Conservation (phyloP, 2,888 invertebrate genomes). For the Conus canariensis region DNA sequence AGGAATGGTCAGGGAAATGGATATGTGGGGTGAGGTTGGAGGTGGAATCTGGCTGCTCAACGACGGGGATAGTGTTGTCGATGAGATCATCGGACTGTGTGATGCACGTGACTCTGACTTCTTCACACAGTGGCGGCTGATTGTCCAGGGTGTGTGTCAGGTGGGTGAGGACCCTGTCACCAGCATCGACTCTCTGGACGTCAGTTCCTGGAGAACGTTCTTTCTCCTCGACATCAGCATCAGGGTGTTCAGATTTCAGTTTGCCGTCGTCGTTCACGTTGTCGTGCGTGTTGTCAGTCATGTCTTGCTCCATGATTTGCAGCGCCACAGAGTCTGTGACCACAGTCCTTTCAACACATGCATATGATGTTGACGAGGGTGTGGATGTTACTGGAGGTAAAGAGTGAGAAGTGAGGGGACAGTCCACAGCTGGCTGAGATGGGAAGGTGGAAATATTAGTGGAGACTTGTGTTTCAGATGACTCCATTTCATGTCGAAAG, state of each 20-base stretch:
- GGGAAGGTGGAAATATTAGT: background rate
- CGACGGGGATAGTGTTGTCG: constrained; percentile 31
- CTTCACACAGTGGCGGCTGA: background rate
- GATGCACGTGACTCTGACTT: constrained; percentile 4
- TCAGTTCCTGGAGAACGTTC: background rate
- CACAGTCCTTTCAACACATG: background rate
- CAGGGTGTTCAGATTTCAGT: background rate
- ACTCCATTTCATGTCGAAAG: background rate
- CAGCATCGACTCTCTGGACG: background rate
- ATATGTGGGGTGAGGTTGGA: background rate
- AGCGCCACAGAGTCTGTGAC: background rate
- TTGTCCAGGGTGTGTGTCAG: background rate
- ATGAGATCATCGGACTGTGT: constrained; percentile 37
- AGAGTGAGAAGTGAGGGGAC: background rate
- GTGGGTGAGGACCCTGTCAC: background rate
- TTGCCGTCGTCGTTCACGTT: background rate
- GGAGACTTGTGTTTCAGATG: background rate
- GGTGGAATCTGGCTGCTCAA: background rate
- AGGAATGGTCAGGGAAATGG: constrained; percentile 3
- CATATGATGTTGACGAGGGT: background rate
- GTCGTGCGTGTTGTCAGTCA: background rate
- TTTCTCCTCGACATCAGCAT: background rate
- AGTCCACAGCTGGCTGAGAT: background rate
- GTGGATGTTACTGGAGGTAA: background rate
- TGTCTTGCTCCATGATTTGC: background rate